Evolutionary conservation across 2,113 vertebrate genomes (phyloP).

Genomic region (Alaudala cheleensis): DNA sequence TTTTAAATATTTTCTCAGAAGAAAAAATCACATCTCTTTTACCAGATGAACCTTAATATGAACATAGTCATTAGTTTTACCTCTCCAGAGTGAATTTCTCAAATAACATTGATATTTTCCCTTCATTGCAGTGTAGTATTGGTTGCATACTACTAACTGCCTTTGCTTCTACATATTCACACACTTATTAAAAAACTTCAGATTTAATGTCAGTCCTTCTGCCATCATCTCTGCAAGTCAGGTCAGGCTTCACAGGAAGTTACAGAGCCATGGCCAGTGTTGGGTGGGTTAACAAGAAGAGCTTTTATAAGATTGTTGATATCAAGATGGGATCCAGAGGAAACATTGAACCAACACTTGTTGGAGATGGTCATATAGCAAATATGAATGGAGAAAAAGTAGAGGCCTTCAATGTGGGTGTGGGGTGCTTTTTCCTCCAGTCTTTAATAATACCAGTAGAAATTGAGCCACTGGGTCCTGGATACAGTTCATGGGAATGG

Average conservation of each 20-base stretch:
- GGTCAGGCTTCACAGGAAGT: background rate
- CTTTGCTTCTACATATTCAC: background rate
- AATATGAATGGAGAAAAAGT: background rate
- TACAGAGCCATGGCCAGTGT: background rate
- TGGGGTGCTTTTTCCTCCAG: fast-evolving
- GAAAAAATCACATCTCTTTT: background rate
- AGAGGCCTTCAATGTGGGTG: fast-evolving
- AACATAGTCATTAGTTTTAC: background rate
- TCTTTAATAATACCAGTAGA: background rate
- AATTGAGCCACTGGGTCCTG: background rate
- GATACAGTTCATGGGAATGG: background rate
- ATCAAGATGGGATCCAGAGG: background rate
- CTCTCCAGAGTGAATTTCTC: background rate
- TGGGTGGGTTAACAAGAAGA: background rate
- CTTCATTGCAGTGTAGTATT: background rate
- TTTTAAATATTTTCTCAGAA: background rate
- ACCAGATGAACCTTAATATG: background rate
- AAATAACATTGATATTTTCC: background rate
- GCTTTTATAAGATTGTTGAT: background rate
- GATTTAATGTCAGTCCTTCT: background rate
- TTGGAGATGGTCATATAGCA: background rate
- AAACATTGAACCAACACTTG: background rate
- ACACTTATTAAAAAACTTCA: background rate
- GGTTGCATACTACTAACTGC: background rate
- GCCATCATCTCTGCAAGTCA: background rate